These are phyloP conservation scores for Epizoanthus illoricatus DNA, from an alignment of 92 coral and sea anemone genomes.

Conservation along the genomic window DNA sequence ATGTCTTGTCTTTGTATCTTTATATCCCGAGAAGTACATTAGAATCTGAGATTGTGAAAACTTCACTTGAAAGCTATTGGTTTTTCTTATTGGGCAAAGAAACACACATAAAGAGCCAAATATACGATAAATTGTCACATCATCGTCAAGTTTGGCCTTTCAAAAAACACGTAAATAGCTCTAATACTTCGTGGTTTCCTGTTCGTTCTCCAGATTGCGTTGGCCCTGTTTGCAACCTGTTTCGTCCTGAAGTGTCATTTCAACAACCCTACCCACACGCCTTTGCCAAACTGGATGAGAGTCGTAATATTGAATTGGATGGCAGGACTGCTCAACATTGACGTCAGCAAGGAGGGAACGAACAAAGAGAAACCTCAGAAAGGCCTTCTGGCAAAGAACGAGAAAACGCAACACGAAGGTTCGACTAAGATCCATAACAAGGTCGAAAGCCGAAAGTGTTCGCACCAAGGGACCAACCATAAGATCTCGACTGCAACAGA, in stretches of 20 bases:
- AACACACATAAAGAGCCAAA: too few relatives aligned
- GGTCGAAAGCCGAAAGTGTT: constrained; percentile 1
- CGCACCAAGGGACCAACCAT: not conserved
- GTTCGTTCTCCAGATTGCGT: constrained; percentile 59
- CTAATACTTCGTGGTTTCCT: too few relatives aligned
- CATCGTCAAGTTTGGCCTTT: too few relatives aligned
- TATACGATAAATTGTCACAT: too few relatives aligned
- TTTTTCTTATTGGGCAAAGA: too few relatives aligned
- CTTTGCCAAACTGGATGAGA: constrained; percentile 89
- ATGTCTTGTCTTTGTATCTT: too few relatives aligned
- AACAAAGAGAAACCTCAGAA: constrained; percentile 1
- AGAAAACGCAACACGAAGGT: constrained; percentile 5
- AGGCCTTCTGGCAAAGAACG: constrained; percentile 25
- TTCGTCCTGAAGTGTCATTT: constrained; percentile 76
- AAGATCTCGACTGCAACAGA: constrained; percentile 15
- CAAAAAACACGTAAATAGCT: too few relatives aligned
- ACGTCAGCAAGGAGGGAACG: constrained; percentile 17
- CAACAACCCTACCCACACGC: constrained; percentile 80
- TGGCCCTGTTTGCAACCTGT: constrained; percentile 85
- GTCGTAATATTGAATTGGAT: constrained; percentile 72
- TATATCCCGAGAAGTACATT: too few relatives aligned
- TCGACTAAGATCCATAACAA: constrained; percentile 1
- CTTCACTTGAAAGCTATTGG: too few relatives aligned
- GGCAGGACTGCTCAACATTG: constrained; percentile 61
- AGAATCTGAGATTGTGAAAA: too few relatives aligned